Conservation (phyloP, 2,888 invertebrate genomes). For the Noctua comes region DNA sequence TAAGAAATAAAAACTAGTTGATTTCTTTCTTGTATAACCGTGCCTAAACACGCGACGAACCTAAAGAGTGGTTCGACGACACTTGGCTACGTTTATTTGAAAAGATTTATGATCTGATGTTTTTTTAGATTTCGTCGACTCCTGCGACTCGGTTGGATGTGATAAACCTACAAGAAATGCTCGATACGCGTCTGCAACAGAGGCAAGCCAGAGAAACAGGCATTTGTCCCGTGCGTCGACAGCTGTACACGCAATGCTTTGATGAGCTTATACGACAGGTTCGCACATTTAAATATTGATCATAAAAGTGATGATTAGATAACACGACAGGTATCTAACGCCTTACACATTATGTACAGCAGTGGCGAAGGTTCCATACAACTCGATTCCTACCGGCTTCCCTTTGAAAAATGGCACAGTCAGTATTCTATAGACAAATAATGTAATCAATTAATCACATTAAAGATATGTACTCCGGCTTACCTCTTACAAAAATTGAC, state of each 20-base stretch:
- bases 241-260: conserved; percentile 98
- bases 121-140: conserved; percentile 95
- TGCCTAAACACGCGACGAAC: conserved; percentile 21
- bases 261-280: conserved; percentile 91
- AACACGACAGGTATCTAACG: not conserved
- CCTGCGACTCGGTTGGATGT: conserved; percentile 99
- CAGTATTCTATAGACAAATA: too few species aligned
- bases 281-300: not conserved
- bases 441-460: too few species aligned
- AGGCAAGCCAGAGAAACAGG: conserved; percentile 99
- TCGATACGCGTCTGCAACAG: conserved; percentile 97
- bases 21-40: conserved; percentile 14
- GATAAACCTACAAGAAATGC: conserved; percentile 98
- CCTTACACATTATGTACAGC: not conserved
- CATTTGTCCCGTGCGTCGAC: conserved; percentile 97
- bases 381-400: too few species aligned
- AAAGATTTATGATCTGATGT: conserved; percentile 4
- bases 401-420: too few species aligned
- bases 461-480: too few species aligned
- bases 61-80: not conserved
- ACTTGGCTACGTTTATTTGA: not conserved
- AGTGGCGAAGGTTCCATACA: too few species aligned
- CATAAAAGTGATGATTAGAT: not conserved
- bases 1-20: not conserved
- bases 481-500: too few species aligned